Base-by-base conservation (phyloP, 1,140 invertebrate species). In the Chironomus tepperi region DNA sequence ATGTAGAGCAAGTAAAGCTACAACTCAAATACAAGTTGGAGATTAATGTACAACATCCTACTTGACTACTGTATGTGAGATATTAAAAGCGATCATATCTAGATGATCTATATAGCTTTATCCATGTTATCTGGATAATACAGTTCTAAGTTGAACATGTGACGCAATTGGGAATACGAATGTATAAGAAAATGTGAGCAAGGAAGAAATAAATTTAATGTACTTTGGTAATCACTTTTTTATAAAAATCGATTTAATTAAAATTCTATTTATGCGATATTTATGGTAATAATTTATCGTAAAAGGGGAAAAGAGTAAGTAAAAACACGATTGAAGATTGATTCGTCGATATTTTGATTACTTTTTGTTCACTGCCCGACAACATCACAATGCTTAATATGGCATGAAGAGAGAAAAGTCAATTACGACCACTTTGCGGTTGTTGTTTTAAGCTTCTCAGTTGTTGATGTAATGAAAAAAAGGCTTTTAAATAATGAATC, bases 231-330 rank as follows among this genome's bases (percentile, higher is more conserved):
- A 70, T 70, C 65, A 21, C 16, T 10, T 19, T 70, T 70, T 70
- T 70, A 19, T 70, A 70, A 70, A 57, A 57, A 70, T 70, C 18
- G 16, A 19, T 70, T 70, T 70, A 70, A 70, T 70, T 70, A 70
- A 67, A 18, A 19, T 70, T 21, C 19, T 19, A 19, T 67, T 70
- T 70, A 70, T 70, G 12, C n/a, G 64, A 67, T 67, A 67, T 67
- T 67, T 16, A 67, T 67, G 64, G 64, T 15, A 67, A 67, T 67
- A 19, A 18, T 67, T 67, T n/a, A 18, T 67, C n/a, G n/a, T 10
- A 10, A 47, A 47, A 34, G 24, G 24, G 24, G 24, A 34, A 34
- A n/a, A n/a, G n/a, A n/a, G n/a, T n/a, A n/a, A n/a, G n/a, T n/a
- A n/a, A n/a, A n/a, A 34, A 34, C 24, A 34, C 24, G 8, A 10